Percentiles rank a stretch among this genome's conserved stretches.
These are phyloP conservation scores for Strigamia maritima DNA, from an alignment of 2,888 invertebrate genomes.

Conservation along the genomic window DNA sequence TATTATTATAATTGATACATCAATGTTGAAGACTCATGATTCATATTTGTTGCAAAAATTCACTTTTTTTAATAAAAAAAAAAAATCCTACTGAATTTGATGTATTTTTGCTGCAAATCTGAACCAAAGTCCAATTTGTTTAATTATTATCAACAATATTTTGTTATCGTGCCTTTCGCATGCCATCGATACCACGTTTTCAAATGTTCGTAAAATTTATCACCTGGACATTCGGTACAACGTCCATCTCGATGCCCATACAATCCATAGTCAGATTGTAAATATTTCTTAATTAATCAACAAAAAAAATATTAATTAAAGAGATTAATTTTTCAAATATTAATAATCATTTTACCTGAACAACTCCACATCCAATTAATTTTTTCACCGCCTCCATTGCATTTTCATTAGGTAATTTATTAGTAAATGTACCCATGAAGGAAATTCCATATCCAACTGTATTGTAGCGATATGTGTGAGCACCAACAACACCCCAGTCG, in stretches of 20 bases:
- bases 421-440: conserved; percentile 48
- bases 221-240: conserved; percentile 36
- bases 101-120: too few relatives aligned
- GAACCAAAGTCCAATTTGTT: neutral
- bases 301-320: neutral
- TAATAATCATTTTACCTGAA: neutral
- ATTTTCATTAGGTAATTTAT: conserved; percentile 45
- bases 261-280: conserved; percentile 6
- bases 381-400: conserved; percentile 46
- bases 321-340: neutral
- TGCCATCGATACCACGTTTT: conserved; percentile 30
- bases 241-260: conserved; percentile 36
- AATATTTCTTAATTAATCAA: neutral
- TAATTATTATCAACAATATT: neutral
- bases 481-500: conserved; percentile 50
- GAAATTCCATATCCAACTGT: conserved; percentile 47
- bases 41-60: too few relatives aligned
- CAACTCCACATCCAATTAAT: conserved; percentile 43
- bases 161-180: neutral
- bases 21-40: too few relatives aligned
- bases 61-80: too few relatives aligned
- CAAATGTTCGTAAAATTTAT: neutral
- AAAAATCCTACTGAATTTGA: too few relatives aligned
- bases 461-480: conserved; percentile 49
- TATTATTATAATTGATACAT: too few relatives aligned